These are phyloP conservation scores for Lypha dubia DNA, from an alignment of 2,888 invertebrate species.

Conservation along the genomic window DNA sequence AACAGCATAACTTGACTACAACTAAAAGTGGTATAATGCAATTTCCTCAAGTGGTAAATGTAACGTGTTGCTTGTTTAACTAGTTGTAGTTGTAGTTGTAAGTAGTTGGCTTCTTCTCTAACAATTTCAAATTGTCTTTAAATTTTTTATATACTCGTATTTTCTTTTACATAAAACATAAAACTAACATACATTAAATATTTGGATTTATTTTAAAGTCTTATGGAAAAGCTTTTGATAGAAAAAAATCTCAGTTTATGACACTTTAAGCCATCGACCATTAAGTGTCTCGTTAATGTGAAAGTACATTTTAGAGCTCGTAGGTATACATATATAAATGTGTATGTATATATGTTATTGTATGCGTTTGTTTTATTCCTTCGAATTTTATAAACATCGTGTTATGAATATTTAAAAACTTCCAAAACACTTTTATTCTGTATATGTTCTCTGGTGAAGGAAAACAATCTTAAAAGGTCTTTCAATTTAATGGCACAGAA, in stretches of 20 bases:
- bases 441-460: neutral
- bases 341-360: neutral
- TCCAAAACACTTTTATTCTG: conserved; percentile 48
- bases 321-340: neutral
- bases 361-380: conserved; percentile 25
- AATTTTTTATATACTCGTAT: conserved; percentile 10
- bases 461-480: neutral
- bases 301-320: neutral
- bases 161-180: neutral
- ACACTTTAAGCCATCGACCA: conserved; percentile 58
- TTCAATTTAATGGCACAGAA: neutral
- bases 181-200: neutral
- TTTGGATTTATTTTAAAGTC: conserved; percentile 15
- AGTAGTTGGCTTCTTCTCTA: conserved; percentile 19
- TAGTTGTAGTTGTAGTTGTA: conserved; percentile 36
- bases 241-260: conserved; percentile 51
- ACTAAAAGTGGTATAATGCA: conserved; percentile 55
- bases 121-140: conserved; percentile 22
- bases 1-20: conserved; percentile 29
- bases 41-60: conserved; percentile 54
- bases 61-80: conserved; percentile 60
- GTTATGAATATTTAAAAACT: conserved; percentile 69
- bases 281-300: conserved; percentile 32
- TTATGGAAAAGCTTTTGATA: conserved; percentile 10
- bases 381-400: conserved; percentile 52